Percentiles rank a stretch among this genome's conserved stretches.
Evolutionary conservation across 35 echinoderm and acorn worm genomes (phyloP).

Genomic region (Strongylocentrotus purpuratus): DNA sequence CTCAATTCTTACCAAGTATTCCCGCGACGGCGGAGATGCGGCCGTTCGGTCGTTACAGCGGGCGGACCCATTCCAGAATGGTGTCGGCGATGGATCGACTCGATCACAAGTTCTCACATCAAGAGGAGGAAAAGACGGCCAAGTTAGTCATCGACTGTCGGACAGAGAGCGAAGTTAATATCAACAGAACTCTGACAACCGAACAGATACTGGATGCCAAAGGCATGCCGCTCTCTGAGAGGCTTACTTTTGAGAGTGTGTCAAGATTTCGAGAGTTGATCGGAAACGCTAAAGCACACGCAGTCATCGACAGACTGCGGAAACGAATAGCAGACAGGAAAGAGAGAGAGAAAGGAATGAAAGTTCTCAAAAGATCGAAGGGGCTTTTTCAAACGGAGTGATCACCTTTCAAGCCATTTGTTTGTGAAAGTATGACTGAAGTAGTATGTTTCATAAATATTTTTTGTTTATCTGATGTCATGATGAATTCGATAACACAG

Average conservation of each 20-base stretch:
- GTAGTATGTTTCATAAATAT: too few relatives aligned
- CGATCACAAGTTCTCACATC: constrained; percentile 51
- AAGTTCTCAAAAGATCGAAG: constrained; percentile 22
- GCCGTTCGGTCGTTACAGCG: constrained; percentile 71
- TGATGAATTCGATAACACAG: too few relatives aligned
- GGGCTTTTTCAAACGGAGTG: constrained; percentile 6
- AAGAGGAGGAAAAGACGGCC: constrained; percentile 44
- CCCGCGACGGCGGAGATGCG: constrained; percentile 21
- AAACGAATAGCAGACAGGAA: constrained; percentile 47
- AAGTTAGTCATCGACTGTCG: constrained; percentile 59
- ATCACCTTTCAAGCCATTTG: background rate
- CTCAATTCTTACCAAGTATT: background rate
- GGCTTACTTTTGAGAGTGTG: constrained; percentile 44
- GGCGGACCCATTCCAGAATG: constrained; percentile 52
- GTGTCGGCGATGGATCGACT: constrained; percentile 51
- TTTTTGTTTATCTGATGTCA: too few relatives aligned
- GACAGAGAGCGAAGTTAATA: constrained; percentile 63
- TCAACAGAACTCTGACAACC: constrained; percentile 60
- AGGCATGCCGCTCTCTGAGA: constrained; percentile 68
- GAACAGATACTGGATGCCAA: constrained; percentile 58
- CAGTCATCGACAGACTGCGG: constrained; percentile 43
- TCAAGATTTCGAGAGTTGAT: constrained; percentile 24
- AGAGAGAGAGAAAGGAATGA: constrained; percentile 40
- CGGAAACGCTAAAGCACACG: constrained; percentile 52
- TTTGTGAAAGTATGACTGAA: too few relatives aligned